Percentiles rank a stretch among this genome's conserved stretches.
phyloP scores from a whole-genome alignment of 2,888 invertebrate species.

The Ormyrus labotus region DNA sequence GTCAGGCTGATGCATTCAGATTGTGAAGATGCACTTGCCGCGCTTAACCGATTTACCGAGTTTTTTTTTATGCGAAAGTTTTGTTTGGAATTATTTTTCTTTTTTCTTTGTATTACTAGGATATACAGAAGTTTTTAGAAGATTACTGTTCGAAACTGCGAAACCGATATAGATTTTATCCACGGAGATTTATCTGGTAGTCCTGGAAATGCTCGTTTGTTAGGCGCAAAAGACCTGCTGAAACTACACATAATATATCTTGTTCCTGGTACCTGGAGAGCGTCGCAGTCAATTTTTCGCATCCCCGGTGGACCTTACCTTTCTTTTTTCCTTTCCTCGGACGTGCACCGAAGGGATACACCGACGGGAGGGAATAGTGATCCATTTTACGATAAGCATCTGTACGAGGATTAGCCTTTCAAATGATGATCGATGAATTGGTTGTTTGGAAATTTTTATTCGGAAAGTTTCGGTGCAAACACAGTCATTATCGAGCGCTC shows the following conservation, averaged over 20 bases:
- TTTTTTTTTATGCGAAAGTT: too few relatives aligned
- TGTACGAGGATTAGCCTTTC: conserved; percentile 50
- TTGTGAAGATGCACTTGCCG: too few relatives aligned
- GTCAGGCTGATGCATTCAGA: too few relatives aligned
- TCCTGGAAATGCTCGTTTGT: background rate
- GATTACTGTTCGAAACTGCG: too few relatives aligned
- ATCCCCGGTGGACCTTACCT: background rate
- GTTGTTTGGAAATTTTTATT: conserved; percentile 53
- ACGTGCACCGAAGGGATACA: background rate
- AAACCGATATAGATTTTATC: background rate
- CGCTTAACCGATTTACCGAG: too few relatives aligned
- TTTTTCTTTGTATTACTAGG: too few relatives aligned
- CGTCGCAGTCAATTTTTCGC: conserved; percentile 21
- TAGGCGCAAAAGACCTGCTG: conserved; percentile 16
- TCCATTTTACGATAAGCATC: conserved; percentile 53
- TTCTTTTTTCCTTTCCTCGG: conserved; percentile 9
- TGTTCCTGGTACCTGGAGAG: background rate
- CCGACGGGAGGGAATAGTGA: conserved; percentile 13
- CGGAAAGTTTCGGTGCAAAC: conserved; percentile 43
- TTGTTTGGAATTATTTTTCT: too few relatives aligned
- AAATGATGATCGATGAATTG: conserved; percentile 53
- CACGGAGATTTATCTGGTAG: background rate
- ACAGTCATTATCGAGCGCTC: conserved; percentile 48
- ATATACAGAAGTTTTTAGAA: too few relatives aligned
- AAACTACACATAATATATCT: conserved; percentile 12